These are phyloP conservation scores for Hydraecia micacea DNA, from an alignment of 2,888 invertebrate species.

Conservation along the genomic window DNA sequence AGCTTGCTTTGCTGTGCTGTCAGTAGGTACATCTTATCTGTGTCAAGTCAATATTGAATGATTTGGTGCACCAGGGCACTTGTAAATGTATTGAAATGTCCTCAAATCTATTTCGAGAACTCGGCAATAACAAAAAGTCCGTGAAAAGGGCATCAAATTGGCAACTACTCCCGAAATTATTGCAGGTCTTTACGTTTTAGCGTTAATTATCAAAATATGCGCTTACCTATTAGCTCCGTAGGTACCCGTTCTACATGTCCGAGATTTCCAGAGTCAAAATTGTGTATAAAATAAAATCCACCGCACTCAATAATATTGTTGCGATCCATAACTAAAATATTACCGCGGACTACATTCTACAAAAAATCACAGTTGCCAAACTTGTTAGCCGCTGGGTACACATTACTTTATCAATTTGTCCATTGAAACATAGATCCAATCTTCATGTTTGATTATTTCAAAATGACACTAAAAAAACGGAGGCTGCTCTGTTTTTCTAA, in stretches of 20 bases:
- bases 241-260: conserved; percentile 94
- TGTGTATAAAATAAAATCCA: conserved; percentile 95
- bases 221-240: conserved; percentile 90
- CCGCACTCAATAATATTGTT: conserved; percentile 91
- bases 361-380: conserved; percentile 79
- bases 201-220: conserved; percentile 39
- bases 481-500: conserved; percentile 89
- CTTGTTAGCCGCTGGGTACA: conserved; percentile 75
- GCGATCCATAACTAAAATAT: conserved; percentile 85
- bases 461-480: conserved; percentile 85
- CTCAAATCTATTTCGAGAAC: conserved; percentile 60
- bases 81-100: conserved; percentile 42
- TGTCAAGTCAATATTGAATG: conserved; percentile 57
- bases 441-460: conserved; percentile 85
- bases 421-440: conserved; percentile 79
- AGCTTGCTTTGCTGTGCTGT: conserved; percentile 48
- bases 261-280: conserved; percentile 97
- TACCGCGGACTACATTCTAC: conserved; percentile 86
- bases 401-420: conserved; percentile 84
- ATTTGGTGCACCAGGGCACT: conserved; percentile 33
- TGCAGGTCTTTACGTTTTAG: conserved; percentile 65
- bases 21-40: conserved; percentile 35
- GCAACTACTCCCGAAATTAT: conserved; percentile 64
- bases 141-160: conserved; percentile 70
- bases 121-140: conserved; percentile 61